These are phyloP conservation scores for Danaus chrysippus DNA, from an alignment of 2,888 invertebrate genomes.

Conservation along the genomic window DNA sequence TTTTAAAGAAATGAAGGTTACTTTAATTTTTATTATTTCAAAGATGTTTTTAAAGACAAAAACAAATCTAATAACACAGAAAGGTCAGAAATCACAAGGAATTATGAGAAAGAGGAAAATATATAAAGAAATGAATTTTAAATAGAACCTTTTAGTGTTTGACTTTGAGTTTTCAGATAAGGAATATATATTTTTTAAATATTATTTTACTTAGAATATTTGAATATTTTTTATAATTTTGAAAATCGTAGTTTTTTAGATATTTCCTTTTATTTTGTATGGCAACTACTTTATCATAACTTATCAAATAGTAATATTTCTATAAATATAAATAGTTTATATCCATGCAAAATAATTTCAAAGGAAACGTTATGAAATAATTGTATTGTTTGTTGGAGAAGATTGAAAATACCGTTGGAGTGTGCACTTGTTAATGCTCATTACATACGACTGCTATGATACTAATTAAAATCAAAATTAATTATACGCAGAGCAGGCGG, in stretches of 20 bases:
- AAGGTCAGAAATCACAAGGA: neutral
- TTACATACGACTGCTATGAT: slow-evolving; percentile 17
- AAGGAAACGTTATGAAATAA: slow-evolving; percentile 2
- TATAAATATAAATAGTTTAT: neutral
- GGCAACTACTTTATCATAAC: too few species aligned
- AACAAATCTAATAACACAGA: slow-evolving; percentile 1
- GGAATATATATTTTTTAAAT: neutral
- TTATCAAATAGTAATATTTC: too few species aligned
- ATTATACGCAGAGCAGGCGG: slow-evolving; percentile 13
- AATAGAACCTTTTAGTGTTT: neutral
- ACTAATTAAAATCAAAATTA: slow-evolving; percentile 19
- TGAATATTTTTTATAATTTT: neutral
- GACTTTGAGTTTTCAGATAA: neutral
- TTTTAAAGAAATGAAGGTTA: neutral
- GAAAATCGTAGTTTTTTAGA: neutral
- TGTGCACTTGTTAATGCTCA: slow-evolving; percentile 11
- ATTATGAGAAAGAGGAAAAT: neutral
- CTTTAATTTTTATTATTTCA: neutral
- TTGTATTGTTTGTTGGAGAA: slow-evolving; percentile 4
- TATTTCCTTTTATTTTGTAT: neutral
- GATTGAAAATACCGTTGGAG: slow-evolving; percentile 33
- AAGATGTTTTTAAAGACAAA: neutral
- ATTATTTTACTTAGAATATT: neutral
- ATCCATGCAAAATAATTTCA: neutral
- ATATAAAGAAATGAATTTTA: neutral